phyloP scores from a whole-genome alignment of 2,113 vertebrate genomes.

The Psilopsiagon aymara region DNA sequence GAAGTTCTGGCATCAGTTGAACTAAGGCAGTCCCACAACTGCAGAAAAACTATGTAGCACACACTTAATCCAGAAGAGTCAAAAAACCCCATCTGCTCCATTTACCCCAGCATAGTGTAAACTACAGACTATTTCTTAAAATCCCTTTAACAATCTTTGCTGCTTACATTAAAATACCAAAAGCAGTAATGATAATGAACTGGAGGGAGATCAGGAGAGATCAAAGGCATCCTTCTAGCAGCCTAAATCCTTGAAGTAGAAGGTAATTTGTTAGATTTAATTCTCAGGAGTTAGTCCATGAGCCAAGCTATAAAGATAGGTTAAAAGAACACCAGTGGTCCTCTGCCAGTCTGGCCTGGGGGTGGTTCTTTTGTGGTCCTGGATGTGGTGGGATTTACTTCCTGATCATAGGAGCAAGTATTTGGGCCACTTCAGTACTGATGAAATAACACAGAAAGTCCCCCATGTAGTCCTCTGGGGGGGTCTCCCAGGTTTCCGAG shows the following conservation, averaged over 20 bases:
- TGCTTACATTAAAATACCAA: not conserved
- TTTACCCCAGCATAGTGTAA: not conserved
- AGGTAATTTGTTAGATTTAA: slow-evolving; percentile 13
- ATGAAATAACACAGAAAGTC: not conserved
- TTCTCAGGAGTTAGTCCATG: not conserved
- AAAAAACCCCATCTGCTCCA: not conserved
- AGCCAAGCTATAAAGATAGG: not conserved
- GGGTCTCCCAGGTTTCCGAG: not conserved
- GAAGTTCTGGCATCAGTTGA: not conserved
- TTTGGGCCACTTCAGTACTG: not conserved
- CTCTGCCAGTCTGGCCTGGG: not conserved
- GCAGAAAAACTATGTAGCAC: not conserved
- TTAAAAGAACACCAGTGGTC: not conserved
- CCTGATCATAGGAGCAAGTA: not conserved
- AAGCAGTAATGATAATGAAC: not conserved
- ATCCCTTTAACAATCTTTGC: not conserved
- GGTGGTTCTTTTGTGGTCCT: not conserved
- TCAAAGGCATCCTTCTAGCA: slow-evolving; percentile 9
- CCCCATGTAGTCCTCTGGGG: not conserved
- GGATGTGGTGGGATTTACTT: not conserved
- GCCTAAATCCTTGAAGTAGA: not conserved
- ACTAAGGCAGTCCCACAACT: not conserved
- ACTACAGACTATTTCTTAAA: not conserved
- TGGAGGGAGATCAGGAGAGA: not conserved
- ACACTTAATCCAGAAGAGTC: not conserved